Conservation (phyloP, 1,140 invertebrate species). For the Papilio polyxenes region DNA sequence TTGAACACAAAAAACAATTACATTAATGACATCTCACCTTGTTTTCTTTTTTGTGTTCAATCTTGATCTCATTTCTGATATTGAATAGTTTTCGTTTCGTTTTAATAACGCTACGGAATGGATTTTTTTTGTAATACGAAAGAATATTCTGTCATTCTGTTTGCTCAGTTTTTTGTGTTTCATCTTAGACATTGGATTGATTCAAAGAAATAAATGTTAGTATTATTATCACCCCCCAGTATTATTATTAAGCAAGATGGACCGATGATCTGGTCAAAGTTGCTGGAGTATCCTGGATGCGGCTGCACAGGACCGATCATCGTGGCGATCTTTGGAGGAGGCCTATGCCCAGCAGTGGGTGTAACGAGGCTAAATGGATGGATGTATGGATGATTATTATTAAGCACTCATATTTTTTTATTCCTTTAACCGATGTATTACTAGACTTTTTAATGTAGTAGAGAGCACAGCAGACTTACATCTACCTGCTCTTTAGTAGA, state of each 20-base stretch:
- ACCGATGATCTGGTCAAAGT: no score
- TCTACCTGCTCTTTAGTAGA: no score
- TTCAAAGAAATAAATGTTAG: not conserved
- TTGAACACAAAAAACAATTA: constrained; percentile 61
- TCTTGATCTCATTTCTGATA: constrained; percentile 54
- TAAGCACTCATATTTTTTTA: no score
- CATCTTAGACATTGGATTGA: constrained; percentile 41
- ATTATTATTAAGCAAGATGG: not conserved
- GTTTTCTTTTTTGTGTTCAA: constrained; percentile 49
- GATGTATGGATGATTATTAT: no score
- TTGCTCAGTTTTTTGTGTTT: constrained; percentile 42
- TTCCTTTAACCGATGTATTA: no score
- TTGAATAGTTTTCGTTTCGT: constrained; percentile 46
- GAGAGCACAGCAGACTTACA: no score
- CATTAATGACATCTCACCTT: constrained; percentile 54
- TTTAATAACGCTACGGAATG: not conserved
- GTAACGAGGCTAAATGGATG: no score
- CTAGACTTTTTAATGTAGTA: no score
- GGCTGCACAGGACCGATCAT: no score
- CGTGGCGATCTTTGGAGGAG: no score
- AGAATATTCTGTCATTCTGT: constrained; percentile 14
- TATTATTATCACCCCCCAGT: not conserved
- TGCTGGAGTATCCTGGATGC: no score
- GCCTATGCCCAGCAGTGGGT: no score
- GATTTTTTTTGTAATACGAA: constrained; percentile 8